Evolutionary conservation across 2,113 vertebrate species (phyloP), one percentile per base, ranked within the genome.

Genomic region (crab-eating macaque (Macaca fascicularis)): DNA sequence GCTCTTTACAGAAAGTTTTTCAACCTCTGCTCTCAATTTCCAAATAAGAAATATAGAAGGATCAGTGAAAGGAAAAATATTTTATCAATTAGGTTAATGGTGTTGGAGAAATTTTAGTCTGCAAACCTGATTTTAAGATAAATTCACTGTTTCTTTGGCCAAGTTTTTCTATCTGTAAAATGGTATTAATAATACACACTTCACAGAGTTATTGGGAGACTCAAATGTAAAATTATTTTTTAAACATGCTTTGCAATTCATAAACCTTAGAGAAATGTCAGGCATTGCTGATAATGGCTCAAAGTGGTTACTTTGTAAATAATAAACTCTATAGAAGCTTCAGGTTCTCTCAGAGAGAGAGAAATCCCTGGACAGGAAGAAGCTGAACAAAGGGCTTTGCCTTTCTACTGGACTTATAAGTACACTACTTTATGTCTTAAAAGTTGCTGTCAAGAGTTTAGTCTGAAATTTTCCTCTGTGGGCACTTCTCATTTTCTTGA

Each of bases 201-300:
- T 75, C 50, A 64, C 13, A 93, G 48, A 72, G 7, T 55, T 57
- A 59, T 12, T 55, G 23, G 19, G 25, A 80, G 5, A 11, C 27
- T 93, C 83, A 50, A 89, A 27, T 19, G 9, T 80, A 61, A 93
- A 84, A 94, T 69, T 27, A 72, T 25, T 64, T 92, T 48, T 80
- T 69, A 79, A 86, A 61, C 23, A n/a, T 81, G 10, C n/a, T 93
- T 85, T 93, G 4, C 23, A 61, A 75, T 90, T 91, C 50, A 79
- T 50, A 96, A 91, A 78, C 22, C 50, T 80, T 85, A 85, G 67
- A 79, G 32, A 96, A 94, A 89, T 79, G 45, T 67, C 82, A 93
- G 38, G 0, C 74, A 45, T 52, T 94, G 16, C 57, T 72, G 72
- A 57, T 48, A 57, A 57, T 84, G 69, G 45, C 30, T 95, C 40